Base-by-base conservation (phyloP, 2,797 vertebrate genomes). In the Gadopsis marmoratus region DNA sequence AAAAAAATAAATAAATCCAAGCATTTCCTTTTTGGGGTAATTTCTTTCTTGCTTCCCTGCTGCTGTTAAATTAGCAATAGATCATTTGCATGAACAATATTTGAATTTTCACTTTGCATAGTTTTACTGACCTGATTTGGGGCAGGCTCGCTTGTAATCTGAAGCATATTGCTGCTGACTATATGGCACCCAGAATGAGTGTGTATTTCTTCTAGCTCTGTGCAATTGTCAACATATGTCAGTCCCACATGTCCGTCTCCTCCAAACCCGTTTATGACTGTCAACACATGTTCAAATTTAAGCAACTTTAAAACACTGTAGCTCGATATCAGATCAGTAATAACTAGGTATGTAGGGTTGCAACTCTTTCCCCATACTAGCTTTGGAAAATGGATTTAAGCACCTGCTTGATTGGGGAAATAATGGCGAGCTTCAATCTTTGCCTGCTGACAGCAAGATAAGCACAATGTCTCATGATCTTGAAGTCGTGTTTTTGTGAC, bases 181-280 rank as follows among this genome's bases (percentile, higher is more conserved):
- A 29, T 13, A 71, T 23, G 13, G 29, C 53, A 69, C 33, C 33
- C 37, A 31, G 48, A 10, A 37, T 45, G 43, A 58, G 11, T 21
- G 5, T 21, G 6, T 23, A 55, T 53, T 48, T 69, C 76, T 11
- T 8, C 37, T 4, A 58, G 41, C 54, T 51, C 13, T 21, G 13
- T 54, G 63, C 29, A 58, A 14, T 10, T 68, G 58, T 85, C 67
- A 83, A 21, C 60, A 64, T 37, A 31, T 23, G 60, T 56, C 68
- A 33, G 35, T 48, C 56, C 51, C 31, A 71, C 1, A 47, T 39
- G 56, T 55, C 23, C 26, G 5, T 58, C 76, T 68, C 26, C 39
- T 58, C 43, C 55, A 67, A 48, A 58, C 5, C 12, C 4, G 58
- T 79, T 77, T 69, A 48, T 55, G 10, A 66, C 59, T 29, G 29